Evolutionary conservation across 2,113 vertebrate genomes (phyloP), one percentile per base, ranked within the genome.

Genomic region (Andinoacara biseriatus): DNA sequence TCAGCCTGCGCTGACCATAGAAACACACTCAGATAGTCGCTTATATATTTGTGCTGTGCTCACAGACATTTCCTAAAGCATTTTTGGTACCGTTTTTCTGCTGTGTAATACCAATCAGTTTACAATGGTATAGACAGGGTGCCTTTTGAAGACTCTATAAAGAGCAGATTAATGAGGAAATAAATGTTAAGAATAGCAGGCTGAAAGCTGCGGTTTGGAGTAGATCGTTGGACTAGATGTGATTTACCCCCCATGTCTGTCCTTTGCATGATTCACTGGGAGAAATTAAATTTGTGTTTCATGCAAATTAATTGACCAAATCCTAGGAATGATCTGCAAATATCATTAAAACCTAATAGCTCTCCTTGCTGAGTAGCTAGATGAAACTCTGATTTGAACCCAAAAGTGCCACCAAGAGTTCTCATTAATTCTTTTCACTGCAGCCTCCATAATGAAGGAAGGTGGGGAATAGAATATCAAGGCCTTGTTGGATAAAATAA

Each of bases 261-360:
- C 18, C 78, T 80, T 60, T 72, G 49, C 74, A 35, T 31, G 9
- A 67, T 87, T 83, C 31, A 26, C n/a, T 26, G 46, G 17, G 38
- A 86, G 67, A 86, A 87, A 84, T 81, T 4, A 82, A 74, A 84
- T 82, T n/a, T 82, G 69, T 11, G 17, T 58, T 69, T 81, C n/a
- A 18, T 58, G 33, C 54, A 83, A 77, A 80, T 90, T 86, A 86
- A 91, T 88, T 90, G 86, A 79, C 65, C 74, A 56, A 76, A 85
- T 85, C 63, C 61, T 31, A 40, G 80, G 82, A 85, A 61, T 83
- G 77, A 74, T 86, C 61, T 76, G 76, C 52, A 80, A 74, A 87
- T 80, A 76, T 81, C 58, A 92, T 87, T 90, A 87, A 86, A 84
- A 72, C 59, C 17, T 80, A 90, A 90, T 87, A 76, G 76, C 38